Evolutionary conservation across 2,113 vertebrate genomes (phyloP).

Genomic region (Rallus limicola): DNA sequence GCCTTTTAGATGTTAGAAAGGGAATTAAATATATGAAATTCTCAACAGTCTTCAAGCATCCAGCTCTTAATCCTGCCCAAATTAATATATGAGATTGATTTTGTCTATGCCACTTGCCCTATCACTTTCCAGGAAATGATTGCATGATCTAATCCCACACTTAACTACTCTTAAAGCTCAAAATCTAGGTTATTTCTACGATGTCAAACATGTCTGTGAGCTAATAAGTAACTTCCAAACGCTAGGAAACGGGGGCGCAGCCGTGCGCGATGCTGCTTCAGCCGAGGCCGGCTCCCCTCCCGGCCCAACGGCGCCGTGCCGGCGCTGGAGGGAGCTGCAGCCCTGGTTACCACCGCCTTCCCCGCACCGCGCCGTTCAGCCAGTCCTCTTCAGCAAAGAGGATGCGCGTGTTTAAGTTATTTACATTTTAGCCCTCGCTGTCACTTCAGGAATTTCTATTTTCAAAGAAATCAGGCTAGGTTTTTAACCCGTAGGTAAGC

Average conservation of each 20-base stretch:
- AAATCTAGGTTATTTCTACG: background rate
- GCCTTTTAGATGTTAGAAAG: background rate
- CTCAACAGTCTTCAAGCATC: background rate
- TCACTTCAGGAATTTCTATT: background rate
- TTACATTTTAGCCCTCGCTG: background rate
- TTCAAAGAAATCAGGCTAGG: background rate
- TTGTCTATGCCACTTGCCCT: background rate
- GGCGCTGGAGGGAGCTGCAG: constrained; percentile 60
- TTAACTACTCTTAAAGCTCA: background rate
- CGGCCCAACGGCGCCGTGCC: background rate
- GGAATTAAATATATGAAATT: background rate
- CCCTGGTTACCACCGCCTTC: background rate
- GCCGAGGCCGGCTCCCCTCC: background rate
- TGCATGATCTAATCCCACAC: background rate
- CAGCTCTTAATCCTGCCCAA: background rate
- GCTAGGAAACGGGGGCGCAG: rapidly evolving
- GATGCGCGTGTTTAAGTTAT: rapidly evolving
- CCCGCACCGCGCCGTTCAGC: rapidly evolving
- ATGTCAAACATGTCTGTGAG: background rate
- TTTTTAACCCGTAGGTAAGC: background rate
- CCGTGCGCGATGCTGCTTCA: rapidly evolving
- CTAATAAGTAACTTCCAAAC: rapidly evolving
- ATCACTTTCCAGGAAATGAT: background rate
- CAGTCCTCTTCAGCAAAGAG: rapidly evolving
- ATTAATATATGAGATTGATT: background rate